Base-by-base conservation (phyloP, 2,888 invertebrate species). In the Chymomyza procnemis region DNA sequence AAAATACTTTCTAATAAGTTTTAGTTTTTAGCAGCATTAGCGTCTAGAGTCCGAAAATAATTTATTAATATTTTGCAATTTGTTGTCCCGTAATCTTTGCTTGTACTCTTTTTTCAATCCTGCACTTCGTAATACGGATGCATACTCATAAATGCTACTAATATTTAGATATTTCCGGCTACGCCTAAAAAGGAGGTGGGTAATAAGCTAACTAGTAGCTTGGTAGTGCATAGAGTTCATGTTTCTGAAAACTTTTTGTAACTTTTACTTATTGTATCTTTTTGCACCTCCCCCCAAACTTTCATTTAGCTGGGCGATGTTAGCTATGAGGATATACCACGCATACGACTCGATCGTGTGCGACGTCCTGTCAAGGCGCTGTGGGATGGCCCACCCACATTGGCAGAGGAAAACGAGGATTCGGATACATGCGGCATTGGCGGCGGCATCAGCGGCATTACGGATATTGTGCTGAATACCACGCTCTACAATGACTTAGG, bases 301-400 rank as follows among this genome's bases (percentile, higher is more conserved):
- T 8, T 55, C 19, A 47, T 60, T 41, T 68, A 91, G 91, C 76
- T 90, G 66, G 90, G 90, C 41, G 91, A 91, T 80, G 89, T 90
- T 14, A 83, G 90, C 61, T 91, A 90, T 71, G 90, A 90, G 77
- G 91, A 91, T 76, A 90, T 94, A 74, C 94, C 94, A 22, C 92
- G 94, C 2, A 92, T 94, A 3, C 93, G 95, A 41, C 90, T 95
- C 75, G 95, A 95, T 87, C 94, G 94, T 1, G 93, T 94, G 0
- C 93, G 94, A 57, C 92, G 93, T 71, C 89, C 90, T 2, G 87
- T 80, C 14, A 90, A 89, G 78, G 85, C 88, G 0, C 92, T 94
- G 85, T 91, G 93, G 87, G 92, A 92, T 72, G 92, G 93, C 2
- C 93, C 93, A 41, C 93, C 94, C 16, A 93, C 93, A 47, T 90